Conservation (phyloP, 2,113 vertebrate species). For the Podocnemis expansa region DNA sequence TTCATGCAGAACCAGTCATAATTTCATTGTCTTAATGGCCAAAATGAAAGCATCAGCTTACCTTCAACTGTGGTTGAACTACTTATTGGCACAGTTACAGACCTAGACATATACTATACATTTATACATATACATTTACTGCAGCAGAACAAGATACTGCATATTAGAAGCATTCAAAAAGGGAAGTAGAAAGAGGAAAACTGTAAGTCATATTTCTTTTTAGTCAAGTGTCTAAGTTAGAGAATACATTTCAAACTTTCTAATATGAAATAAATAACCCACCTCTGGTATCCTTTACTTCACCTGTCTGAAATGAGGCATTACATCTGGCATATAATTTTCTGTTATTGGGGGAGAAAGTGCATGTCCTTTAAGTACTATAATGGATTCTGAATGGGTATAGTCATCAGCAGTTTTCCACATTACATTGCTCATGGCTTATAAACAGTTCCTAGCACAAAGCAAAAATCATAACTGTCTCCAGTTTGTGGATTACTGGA, state of each 20-base stretch:
- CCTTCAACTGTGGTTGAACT: background rate
- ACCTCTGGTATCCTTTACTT: slow-evolving; percentile 25
- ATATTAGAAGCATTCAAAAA: background rate
- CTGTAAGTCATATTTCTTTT: slow-evolving; percentile 15
- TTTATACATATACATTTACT: background rate
- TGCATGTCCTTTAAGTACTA: slow-evolving; percentile 16
- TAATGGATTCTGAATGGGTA: background rate
- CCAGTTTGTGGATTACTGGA: background rate
- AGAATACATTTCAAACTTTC: slow-evolving; percentile 30
- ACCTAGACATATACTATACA: too few species aligned
- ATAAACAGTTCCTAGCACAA: background rate
- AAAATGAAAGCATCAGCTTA: background rate
- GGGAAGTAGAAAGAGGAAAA: slow-evolving; percentile 29
- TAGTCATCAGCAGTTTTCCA: background rate
- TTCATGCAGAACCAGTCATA: background rate
- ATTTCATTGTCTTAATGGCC: background rate
- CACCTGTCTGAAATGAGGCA: slow-evolving; percentile 25
- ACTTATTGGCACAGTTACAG: background rate
- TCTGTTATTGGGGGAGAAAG: slow-evolving; percentile 14
- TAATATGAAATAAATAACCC: background rate
- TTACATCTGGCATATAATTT: slow-evolving; percentile 27
- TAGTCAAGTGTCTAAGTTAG: slow-evolving; percentile 20
- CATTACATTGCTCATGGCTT: background rate
- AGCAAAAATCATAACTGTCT: background rate
- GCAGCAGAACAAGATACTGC: background rate